These are phyloP conservation scores for Henricia sp. DNA, from an alignment of 53 echinoderm and acorn worm genomes.

Conservation along the genomic window DNA sequence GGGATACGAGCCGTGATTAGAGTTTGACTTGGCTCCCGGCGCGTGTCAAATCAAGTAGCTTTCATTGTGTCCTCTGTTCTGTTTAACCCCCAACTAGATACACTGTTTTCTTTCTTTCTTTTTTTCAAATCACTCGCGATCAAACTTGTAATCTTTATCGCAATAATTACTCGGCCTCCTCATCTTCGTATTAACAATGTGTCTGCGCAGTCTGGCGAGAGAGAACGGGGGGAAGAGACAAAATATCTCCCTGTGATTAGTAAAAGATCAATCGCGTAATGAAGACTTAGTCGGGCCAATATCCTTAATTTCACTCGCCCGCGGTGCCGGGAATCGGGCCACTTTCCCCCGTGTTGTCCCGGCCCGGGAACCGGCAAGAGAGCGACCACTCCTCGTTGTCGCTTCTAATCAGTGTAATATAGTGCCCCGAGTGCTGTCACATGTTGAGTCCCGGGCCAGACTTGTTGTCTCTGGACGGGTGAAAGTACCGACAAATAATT, in stretches of 20 bases:
- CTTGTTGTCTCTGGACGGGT: neutral
- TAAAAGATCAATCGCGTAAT: constrained; percentile 26
- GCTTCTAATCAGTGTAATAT: neutral
- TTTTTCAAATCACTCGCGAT: neutral
- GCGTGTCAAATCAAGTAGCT: constrained; percentile 19
- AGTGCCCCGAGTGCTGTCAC: too few relatives aligned
- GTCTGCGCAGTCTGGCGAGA: neutral
- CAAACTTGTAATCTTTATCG: constrained; percentile 9
- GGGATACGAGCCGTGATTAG: neutral
- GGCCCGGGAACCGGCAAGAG: neutral
- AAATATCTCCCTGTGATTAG: neutral
- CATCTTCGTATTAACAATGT: neutral
- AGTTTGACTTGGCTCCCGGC: constrained; percentile 9
- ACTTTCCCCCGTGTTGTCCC: neutral
- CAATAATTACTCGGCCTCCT: constrained; percentile 24
- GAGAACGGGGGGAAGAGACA: neutral
- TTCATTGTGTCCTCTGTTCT: neutral
- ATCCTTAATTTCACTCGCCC: constrained; percentile 27
- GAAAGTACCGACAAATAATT: constrained; percentile 34
- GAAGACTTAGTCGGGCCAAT: constrained; percentile 33
- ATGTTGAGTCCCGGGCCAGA: neutral
- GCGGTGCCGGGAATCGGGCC: neutral
- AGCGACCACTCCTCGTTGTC: constrained; percentile 3
- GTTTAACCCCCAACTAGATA: constrained; percentile 1
- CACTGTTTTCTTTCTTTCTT: too few relatives aligned